phyloP scores from a whole-genome alignment of 2,113 vertebrate species.

The Oceanodroma tethys region DNA sequence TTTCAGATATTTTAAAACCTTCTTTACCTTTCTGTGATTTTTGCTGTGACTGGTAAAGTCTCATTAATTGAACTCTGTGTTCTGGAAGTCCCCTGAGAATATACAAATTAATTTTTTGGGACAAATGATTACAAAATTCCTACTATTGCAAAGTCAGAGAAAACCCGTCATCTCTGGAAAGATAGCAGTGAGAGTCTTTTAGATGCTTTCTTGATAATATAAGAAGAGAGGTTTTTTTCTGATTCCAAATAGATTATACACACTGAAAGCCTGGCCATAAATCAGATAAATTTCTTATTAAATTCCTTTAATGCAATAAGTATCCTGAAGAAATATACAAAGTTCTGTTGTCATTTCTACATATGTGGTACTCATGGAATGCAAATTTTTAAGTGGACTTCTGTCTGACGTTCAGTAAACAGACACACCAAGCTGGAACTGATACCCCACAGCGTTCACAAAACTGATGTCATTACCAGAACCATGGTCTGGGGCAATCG shows the following conservation, averaged over 20 bases:
- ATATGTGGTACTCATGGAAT: not conserved
- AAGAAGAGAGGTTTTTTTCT: not conserved
- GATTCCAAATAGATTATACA: not conserved
- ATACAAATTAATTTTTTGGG: not conserved
- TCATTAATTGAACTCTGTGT: not conserved
- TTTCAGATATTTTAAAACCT: not conserved
- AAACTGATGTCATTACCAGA: not conserved
- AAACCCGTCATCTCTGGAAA: not conserved
- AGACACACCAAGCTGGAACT: not conserved
- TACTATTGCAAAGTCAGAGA: not conserved
- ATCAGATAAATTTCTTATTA: not conserved
- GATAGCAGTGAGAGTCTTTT: not conserved
- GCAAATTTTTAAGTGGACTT: not conserved
- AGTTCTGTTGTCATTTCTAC: not conserved
- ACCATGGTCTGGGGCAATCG: accelerated
- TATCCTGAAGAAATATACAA: slow-evolving; percentile 50
- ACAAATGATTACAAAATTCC: not conserved
- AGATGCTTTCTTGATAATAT: not conserved
- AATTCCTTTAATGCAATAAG: not conserved
- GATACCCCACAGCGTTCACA: not conserved
- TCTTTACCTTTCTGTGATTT: not conserved
- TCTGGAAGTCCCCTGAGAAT: not conserved
- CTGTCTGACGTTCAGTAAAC: not conserved
- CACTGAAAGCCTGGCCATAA: not conserved
- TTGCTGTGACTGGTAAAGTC: not conserved